These are phyloP conservation scores for Drosophila navojoa DNA, from an alignment of 1,140 invertebrate genomes.

Conservation along the genomic window DNA sequence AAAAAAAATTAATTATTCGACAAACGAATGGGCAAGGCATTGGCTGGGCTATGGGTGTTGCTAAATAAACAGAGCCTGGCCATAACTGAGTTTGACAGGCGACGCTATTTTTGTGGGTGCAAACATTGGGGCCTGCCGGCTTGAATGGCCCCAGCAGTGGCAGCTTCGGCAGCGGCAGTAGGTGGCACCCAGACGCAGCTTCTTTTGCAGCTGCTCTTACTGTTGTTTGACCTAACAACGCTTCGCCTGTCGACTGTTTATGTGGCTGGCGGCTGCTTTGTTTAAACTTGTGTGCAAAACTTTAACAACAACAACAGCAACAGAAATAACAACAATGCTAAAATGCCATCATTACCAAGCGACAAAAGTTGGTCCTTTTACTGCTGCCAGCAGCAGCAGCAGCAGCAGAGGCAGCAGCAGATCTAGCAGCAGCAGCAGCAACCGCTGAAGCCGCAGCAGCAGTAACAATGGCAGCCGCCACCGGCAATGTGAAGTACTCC, in stretches of 20 bases:
- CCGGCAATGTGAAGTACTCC: conserved; percentile 60
- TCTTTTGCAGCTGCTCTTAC: conserved; percentile 37
- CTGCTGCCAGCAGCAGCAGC: conserved; percentile 30
- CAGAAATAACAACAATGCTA: conserved; percentile 62
- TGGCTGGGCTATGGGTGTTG: conserved; percentile 20
- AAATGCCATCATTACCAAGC: conserved; percentile 81
- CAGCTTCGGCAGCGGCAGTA: not conserved
- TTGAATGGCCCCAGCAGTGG: conserved; percentile 2
- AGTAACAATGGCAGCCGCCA: conserved; percentile 50
- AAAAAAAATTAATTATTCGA: conserved; percentile 63
- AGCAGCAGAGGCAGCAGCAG: conserved; percentile 44
- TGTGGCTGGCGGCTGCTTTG: conserved; percentile 81
- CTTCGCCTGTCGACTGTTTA: conserved; percentile 77
- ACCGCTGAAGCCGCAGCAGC: conserved; percentile 44
- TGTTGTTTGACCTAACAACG: conserved; percentile 74
- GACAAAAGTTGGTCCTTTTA: conserved; percentile 79
- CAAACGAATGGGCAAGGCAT: conserved; percentile 27
- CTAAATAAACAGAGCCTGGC: conserved; percentile 13
- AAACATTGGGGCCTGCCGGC: conserved; percentile 19
- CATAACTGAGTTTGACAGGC: conserved; percentile 50
- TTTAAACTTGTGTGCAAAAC: conserved; percentile 81
- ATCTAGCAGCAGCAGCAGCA: conserved; percentile 4
- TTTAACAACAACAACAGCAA: conserved; percentile 70
- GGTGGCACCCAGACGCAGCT: conserved; percentile 35
- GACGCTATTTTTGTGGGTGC: conserved; percentile 51